These are phyloP conservation scores for Aplocera efformata DNA, from an alignment of 2,888 invertebrate species.

Conservation along the genomic window DNA sequence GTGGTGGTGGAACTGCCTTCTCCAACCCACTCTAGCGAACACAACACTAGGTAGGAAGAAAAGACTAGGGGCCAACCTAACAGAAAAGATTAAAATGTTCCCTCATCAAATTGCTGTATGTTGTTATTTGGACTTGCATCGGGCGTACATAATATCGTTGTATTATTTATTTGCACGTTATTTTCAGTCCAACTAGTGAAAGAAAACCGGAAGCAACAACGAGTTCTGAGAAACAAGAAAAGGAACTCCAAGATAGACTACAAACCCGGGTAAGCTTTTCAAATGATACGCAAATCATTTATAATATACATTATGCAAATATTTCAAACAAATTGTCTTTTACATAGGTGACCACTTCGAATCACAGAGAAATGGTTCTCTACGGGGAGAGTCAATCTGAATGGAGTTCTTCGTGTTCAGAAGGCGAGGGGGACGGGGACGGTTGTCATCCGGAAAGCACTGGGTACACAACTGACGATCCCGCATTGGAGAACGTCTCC, in stretches of 20 bases:
- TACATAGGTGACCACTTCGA: conserved; percentile 56
- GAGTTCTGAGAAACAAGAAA: conserved; percentile 58
- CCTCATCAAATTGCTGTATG: too few species aligned
- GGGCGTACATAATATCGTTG: too few species aligned
- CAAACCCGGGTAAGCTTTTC: conserved; percentile 58
- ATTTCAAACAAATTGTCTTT: background rate
- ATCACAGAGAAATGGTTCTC: conserved; percentile 65
- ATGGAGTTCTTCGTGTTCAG: conserved; percentile 85
- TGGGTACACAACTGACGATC: conserved; percentile 93
- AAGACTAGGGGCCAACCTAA: background rate
- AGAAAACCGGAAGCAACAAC: conserved; percentile 49
- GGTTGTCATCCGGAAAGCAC: conserved; percentile 84
- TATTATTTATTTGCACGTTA: too few species aligned
- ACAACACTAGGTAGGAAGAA: conserved; percentile 39
- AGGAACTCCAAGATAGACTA: conserved; percentile 59
- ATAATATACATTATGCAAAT: too few species aligned
- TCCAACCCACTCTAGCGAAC: conserved; percentile 51
- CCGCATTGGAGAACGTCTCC: conserved; percentile 91
- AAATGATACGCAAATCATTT: background rate
- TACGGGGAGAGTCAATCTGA: conserved; percentile 89
- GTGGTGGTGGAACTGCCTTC: conserved; percentile 72
- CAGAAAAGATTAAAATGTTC: background rate
- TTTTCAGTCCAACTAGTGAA: conserved; percentile 48
- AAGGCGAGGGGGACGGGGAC: conserved; percentile 74
- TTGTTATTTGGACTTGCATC: too few species aligned